These are phyloP conservation scores for Pemphigus obesinymphae DNA, from an alignment of 1,140 invertebrate species.

Conservation along the genomic window DNA sequence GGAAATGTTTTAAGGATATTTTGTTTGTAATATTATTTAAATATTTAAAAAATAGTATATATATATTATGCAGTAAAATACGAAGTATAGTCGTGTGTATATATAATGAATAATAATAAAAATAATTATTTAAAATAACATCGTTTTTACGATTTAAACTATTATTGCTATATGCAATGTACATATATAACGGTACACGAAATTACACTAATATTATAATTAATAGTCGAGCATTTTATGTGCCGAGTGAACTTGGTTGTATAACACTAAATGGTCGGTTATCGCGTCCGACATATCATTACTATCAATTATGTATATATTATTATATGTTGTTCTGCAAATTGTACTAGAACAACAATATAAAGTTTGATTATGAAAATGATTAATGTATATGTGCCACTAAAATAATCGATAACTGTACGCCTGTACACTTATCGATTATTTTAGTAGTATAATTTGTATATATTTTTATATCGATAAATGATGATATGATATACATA, in stretches of 20 bases:
- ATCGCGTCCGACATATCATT: no score
- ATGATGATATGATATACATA: background rate
- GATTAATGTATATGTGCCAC: no score
- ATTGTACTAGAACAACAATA: background rate
- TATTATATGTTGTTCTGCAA: background rate
- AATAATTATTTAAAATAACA: background rate
- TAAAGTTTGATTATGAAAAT: background rate
- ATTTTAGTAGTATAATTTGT: no score
- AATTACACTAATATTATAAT: background rate
- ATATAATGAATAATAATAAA: background rate
- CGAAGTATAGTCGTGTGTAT: background rate
- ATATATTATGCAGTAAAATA: no score
- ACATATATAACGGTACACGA: background rate
- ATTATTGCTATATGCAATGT: no score
- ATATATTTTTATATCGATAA: no score
- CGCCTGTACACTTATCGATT: no score
- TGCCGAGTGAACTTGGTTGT: background rate
- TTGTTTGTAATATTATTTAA: no score
- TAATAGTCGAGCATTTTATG: background rate
- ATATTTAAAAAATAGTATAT: no score
- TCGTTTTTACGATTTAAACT: background rate
- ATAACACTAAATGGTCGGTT: background rate
- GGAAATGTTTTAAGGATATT: no score
- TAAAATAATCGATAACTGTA: no score
- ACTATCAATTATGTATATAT: no score